Conservation (phyloP, 2,888 invertebrate species). For the Pristionchus mayeri region DNA sequence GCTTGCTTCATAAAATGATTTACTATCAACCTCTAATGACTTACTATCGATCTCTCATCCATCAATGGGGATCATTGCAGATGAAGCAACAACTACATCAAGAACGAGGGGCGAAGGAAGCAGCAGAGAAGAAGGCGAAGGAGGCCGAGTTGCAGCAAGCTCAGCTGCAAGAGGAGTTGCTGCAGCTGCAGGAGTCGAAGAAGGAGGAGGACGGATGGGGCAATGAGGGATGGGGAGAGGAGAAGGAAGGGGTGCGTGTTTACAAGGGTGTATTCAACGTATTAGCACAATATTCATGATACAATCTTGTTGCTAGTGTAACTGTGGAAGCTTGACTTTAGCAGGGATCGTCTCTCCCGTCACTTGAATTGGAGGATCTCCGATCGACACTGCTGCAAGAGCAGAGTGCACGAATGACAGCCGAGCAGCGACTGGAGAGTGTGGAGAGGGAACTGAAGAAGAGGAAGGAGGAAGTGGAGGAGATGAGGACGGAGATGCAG, state of each 20-base stretch:
- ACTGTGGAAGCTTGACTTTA: neutral
- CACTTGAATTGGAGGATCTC: constrained; percentile 7
- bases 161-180: neutral
- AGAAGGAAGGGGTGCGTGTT: neutral
- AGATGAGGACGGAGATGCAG: constrained; percentile 50
- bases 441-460: neutral
- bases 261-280: neutral
- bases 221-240: neutral
- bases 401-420: neutral
- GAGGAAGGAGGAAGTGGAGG: constrained; percentile 29
- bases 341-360: neutral
- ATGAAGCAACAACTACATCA: constrained; percentile 48
- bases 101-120: neutral
- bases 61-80: neutral
- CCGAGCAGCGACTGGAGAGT: neutral
- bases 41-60: neutral
- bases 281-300: too few relatives aligned
- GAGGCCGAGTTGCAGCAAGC: constrained; percentile 48
- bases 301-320: too few relatives aligned
- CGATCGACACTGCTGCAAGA: neutral
- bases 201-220: constrained; percentile 27
- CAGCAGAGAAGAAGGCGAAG: constrained; percentile 52
- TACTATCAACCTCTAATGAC: neutral
- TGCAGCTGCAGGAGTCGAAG: neutral
- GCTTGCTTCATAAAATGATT: too few relatives aligned